Evolutionary conservation across 2,888 invertebrate genomes (phyloP), one percentile per base, ranked within the genome.

Genomic region (Tiphia femorata): DNA sequence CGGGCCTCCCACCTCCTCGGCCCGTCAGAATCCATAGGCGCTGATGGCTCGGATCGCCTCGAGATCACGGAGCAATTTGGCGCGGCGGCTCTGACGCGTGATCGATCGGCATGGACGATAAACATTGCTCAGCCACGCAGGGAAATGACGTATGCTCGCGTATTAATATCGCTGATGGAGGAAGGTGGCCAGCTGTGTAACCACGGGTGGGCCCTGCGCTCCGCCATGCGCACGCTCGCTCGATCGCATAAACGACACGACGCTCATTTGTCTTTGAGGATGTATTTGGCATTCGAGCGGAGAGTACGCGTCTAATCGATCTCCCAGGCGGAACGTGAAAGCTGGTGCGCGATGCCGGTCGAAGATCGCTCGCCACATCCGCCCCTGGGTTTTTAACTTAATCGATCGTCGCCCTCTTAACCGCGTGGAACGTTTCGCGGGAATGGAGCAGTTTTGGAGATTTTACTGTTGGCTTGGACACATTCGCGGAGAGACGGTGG

Each of bases 191-290:
- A 78, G 77, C 76, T 78, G 78, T 68, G 77, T 63, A 71, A 72
- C 79, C 67, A 75, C 67, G 76, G 77, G 74, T 68, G 70, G 69
- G 58, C 62, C 19, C 8, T 17, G 17, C 48, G 35, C 35, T 35
- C 6, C n/a, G 46, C 46, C 21, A 21, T 54, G 49, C 60, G 64
- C 43, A 64, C 56, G 57, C 50, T 62, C n/a, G 40, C 23, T n/a
- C 71, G 61, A 56, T 72, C 77, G 63, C 74, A 72, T 76, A 73
- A 78, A 78, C 73, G 76, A 73, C 73, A 72, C 71, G 73, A 63
- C 64, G 67, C 73, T 75, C 81, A 79, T 81, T 82, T 80, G 81
- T 80, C 80, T 80, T 75, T 64, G 73, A 68, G 72, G 61, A 76
- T 76, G 74, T 73, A 79, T 79, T 71, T 72, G 72, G 75, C 67